Conservation (phyloP, 2,113 vertebrate species). For the Perccottus glenii region DNA sequence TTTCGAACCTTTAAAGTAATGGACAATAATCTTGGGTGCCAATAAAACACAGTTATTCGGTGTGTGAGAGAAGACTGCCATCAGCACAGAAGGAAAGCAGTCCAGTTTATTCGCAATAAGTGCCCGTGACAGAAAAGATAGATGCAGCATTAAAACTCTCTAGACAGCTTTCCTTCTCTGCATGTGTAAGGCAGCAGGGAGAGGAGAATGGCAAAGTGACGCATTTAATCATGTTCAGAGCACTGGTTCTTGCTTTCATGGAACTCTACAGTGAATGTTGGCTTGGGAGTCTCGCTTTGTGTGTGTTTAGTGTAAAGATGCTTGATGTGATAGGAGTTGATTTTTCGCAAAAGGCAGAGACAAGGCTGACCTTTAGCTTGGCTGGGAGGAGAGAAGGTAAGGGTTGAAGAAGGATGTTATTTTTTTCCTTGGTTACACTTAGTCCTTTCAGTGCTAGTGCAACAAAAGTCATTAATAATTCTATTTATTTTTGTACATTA, state of each 20-base stretch:
- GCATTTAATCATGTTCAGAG: conserved; percentile 33
- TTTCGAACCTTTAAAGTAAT: conserved; percentile 36
- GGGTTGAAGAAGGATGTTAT: background rate
- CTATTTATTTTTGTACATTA: too few species aligned
- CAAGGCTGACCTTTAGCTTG: conserved; percentile 62
- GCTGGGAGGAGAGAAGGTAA: conserved; percentile 16
- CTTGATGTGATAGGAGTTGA: conserved; percentile 64
- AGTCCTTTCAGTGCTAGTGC: background rate
- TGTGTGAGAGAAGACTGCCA: background rate
- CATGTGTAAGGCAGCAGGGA: background rate
- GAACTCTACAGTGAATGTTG: conserved; percentile 21
- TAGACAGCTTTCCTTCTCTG: conserved; percentile 20
- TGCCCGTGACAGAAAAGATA: conserved; percentile 53
- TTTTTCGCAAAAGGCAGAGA: conserved; percentile 51
- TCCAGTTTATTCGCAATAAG: conserved; percentile 51
- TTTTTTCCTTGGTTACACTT: background rate
- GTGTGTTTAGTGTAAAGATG: conserved; percentile 31
- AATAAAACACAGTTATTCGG: conserved; percentile 27
- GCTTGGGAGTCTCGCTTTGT: conserved; percentile 7
- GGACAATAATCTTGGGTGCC: conserved; percentile 12
- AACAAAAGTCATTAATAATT: background rate
- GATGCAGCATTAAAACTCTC: conserved; percentile 52
- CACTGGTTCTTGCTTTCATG: conserved; percentile 28
- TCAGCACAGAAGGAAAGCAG: background rate
- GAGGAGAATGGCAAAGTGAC: conserved; percentile 5